Evolutionary conservation across 2,888 invertebrate genomes (phyloP).

Genomic region (Chironomus tentans): DNA sequence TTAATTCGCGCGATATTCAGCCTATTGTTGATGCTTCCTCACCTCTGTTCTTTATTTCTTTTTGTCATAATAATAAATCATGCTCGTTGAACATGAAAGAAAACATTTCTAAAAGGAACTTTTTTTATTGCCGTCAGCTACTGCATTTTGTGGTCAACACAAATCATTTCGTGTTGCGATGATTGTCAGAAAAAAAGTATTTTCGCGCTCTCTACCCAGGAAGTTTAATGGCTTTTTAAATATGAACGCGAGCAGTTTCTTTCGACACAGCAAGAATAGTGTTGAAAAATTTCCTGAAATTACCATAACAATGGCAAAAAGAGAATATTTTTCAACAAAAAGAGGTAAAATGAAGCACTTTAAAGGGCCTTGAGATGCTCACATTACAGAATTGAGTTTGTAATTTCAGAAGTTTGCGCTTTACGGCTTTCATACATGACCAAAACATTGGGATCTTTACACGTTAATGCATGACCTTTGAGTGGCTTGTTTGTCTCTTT

Average conservation of each 20-base stretch:
- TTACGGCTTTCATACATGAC: too few species aligned
- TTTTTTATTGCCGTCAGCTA: background rate
- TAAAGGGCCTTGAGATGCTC: background rate
- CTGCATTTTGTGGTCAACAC: background rate
- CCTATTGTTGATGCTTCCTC: too few species aligned
- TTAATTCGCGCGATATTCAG: too few species aligned
- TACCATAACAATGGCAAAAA: background rate
- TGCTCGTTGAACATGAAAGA: background rate
- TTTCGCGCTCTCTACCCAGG: background rate
- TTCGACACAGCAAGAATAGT: too few species aligned
- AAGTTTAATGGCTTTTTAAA: background rate
- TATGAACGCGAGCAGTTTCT: background rate
- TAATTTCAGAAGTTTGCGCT: too few species aligned
- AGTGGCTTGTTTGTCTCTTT: too few species aligned
- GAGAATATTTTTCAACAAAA: background rate
- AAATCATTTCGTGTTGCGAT: background rate
- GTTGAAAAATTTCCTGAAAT: background rate
- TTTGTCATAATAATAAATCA: background rate
- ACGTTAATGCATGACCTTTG: background rate
- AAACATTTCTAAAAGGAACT: background rate
- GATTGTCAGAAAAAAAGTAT: too few species aligned
- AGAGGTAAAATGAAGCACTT: background rate
- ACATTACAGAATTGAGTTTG: background rate
- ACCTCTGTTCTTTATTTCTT: background rate
- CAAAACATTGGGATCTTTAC: too few species aligned